Evolutionary conservation across 2,113 vertebrate genomes (phyloP).

Genomic region (Turnix velox): DNA sequence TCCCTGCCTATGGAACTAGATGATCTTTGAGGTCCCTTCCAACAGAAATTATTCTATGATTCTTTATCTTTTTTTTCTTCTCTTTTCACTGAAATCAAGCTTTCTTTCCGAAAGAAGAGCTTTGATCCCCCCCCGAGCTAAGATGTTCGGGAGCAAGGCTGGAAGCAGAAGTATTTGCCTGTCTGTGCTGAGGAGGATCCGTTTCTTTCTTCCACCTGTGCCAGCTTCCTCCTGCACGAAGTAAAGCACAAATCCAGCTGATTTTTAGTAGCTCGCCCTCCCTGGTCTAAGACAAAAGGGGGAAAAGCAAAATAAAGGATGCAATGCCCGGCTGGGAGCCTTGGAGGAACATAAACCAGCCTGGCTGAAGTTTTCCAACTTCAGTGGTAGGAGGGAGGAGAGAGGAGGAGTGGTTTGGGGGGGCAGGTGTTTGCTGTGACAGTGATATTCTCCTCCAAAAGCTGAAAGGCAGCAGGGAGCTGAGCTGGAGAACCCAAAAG

Average conservation of each 20-base stretch:
- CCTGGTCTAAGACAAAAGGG: slow-evolving; percentile 38
- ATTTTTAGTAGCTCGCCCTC: not conserved
- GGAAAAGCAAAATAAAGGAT: too few relatives aligned
- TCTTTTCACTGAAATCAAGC: not conserved
- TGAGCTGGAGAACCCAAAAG: not conserved
- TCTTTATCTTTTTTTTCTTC: too few relatives aligned
- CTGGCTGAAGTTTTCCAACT: not conserved
- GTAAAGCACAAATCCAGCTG: not conserved
- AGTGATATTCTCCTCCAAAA: not conserved
- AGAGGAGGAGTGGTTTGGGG: too few relatives aligned
- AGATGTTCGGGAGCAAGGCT: not conserved
- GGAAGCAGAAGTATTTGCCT: not conserved
- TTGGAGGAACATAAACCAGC: slow-evolving; percentile 18
- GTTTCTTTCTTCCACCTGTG: not conserved
- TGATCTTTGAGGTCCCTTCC: too few relatives aligned
- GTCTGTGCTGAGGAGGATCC: not conserved
- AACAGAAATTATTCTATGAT: too few relatives aligned
- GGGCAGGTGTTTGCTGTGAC: slow-evolving; percentile 1
- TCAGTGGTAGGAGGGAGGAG: too few relatives aligned
- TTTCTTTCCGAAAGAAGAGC: not conserved
- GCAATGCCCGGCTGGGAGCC: not conserved
- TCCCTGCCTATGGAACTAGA: too few relatives aligned
- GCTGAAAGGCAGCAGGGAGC: not conserved
- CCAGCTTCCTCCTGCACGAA: not conserved
- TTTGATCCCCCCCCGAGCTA: not conserved